A percentile compares a stretch with the other conserved stretches of the same genome.
These are phyloP conservation scores for Hesperophylax magnus DNA, from an alignment of 1,140 invertebrate genomes.

Conservation along the genomic window DNA sequence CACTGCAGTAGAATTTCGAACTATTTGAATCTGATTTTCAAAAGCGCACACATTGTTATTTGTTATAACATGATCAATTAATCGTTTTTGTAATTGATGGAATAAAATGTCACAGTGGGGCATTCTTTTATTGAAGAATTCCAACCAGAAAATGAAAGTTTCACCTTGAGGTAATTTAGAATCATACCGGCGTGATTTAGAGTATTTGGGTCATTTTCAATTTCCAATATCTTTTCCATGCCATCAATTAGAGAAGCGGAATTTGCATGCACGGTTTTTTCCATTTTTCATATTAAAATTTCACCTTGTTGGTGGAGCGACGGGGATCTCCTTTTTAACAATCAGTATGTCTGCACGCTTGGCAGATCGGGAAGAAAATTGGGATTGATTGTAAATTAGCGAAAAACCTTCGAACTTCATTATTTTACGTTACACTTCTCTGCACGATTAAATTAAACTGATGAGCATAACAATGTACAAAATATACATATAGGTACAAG, in stretches of 20 bases:
- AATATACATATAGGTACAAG: neutral
- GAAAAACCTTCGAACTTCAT: neutral
- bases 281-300: neutral
- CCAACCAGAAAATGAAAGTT: neutral
- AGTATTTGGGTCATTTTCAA: neutral
- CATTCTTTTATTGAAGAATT: neutral
- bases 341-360: neutral
- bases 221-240: neutral
- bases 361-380: neutral
- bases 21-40: neutral
- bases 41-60: neutral
- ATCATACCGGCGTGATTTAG: neutral
- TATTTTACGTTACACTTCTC: neutral
- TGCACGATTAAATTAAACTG: neutral
- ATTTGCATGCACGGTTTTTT: neutral
- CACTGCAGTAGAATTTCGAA: neutral
- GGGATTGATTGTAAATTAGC: neutral
- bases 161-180: neutral
- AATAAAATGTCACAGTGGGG: neutral
- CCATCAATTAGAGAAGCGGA: neutral
- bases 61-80: neutral
- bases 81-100: neutral
- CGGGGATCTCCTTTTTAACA: neutral
- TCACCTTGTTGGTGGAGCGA: neutral
- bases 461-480: neutral